phyloP scores from a whole-genome alignment of 53 echinoderm and acorn worm genomes.

The Glandiceps talaboti region DNA sequence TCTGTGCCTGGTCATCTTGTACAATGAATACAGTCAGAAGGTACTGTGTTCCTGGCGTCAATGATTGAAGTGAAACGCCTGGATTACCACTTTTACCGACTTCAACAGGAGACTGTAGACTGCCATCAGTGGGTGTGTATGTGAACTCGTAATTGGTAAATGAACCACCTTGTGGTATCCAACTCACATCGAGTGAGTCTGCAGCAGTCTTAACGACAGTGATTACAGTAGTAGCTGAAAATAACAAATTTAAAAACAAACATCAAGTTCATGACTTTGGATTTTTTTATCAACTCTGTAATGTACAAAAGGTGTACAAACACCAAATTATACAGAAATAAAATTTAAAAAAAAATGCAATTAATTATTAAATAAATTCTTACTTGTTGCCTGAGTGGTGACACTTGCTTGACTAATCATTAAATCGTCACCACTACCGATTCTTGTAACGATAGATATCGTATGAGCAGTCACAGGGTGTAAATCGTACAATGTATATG shows the following conservation, averaged over 20 bases:
- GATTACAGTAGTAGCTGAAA: neutral
- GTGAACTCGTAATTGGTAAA: conserved; percentile 24
- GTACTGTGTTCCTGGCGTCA: neutral
- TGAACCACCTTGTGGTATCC: conserved; percentile 16
- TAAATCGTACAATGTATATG: conserved; percentile 24
- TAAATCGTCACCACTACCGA: conserved; percentile 20
- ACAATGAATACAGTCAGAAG: neutral
- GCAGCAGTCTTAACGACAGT: neutral
- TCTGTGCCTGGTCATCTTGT: neutral
- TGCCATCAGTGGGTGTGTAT: conserved; percentile 28
- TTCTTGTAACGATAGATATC: conserved; percentile 27
- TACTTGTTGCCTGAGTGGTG: conserved; percentile 13
- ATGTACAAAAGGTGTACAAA: too few relatives aligned
- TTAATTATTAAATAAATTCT: too few relatives aligned
- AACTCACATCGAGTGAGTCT: conserved; percentile 2
- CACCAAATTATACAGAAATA: too few relatives aligned
- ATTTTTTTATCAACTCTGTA: too few relatives aligned
- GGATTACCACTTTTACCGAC: neutral
- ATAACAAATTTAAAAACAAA: too few relatives aligned
- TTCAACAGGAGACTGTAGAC: conserved; percentile 4
- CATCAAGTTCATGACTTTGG: too few relatives aligned
- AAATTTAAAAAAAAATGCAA: too few relatives aligned
- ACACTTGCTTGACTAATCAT: conserved; percentile 18
- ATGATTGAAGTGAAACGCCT: neutral
- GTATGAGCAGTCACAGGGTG: conserved; percentile 31